Evolutionary conservation across 23 tunicate genomes (phyloP).

Genomic region (Ascidia mentula): DNA sequence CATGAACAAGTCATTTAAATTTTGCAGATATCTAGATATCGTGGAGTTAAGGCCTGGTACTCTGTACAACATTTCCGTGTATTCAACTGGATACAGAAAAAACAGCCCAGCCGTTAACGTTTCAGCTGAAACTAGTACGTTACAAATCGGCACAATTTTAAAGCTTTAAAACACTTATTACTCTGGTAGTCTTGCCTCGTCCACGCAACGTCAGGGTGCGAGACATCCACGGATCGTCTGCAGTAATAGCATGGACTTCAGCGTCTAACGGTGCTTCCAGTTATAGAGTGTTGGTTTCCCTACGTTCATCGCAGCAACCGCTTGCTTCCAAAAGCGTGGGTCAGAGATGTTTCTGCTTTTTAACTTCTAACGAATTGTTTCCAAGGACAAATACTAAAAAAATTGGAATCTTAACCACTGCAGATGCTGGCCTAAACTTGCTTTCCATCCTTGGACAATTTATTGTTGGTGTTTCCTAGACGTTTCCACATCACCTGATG

Average conservation of each 20-base stretch:
- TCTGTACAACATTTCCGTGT: slow-evolving; percentile 26
- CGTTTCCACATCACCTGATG: no score
- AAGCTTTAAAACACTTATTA: neutral
- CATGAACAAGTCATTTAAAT: no score
- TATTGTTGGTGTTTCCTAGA: no score
- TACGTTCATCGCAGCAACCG: neutral
- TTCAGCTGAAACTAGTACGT: slow-evolving; percentile 43
- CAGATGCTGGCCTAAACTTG: no score
- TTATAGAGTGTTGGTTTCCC: slow-evolving; percentile 10
- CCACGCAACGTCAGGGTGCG: slow-evolving; percentile 25
- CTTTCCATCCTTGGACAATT: no score
- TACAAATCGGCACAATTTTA: neutral
- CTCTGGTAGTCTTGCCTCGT: slow-evolving; percentile 28
- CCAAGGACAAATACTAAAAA: no score
- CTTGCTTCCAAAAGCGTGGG: slow-evolving; percentile 17
- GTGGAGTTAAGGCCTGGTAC: slow-evolving; percentile 44
- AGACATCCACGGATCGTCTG: slow-evolving; percentile 6
- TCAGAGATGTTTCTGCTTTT: no score
- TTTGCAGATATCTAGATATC: slow-evolving; percentile 30
- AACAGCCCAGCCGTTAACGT: slow-evolving; percentile 36
- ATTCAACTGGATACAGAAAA: slow-evolving; percentile 56
- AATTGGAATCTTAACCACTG: no score
- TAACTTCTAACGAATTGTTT: no score
- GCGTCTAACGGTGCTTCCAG: slow-evolving; percentile 19
- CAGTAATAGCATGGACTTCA: slow-evolving; percentile 27